These are phyloP conservation scores for Hoplias malabaricus DNA, from an alignment of 2,113 vertebrate genomes.

Conservation along the genomic window DNA sequence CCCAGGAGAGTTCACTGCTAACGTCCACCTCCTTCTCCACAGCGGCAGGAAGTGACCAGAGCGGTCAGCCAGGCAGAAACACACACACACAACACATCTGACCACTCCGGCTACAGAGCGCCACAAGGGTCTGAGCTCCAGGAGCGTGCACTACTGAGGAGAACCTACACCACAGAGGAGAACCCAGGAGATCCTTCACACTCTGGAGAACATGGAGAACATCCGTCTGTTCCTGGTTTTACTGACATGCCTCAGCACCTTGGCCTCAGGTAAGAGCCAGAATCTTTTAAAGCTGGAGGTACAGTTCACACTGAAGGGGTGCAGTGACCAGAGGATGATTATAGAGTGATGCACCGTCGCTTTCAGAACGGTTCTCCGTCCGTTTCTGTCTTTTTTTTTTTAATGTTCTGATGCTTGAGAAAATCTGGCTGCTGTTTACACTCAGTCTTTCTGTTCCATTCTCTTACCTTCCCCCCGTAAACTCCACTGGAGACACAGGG, in stretches of 20 bases:
- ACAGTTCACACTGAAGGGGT: no score
- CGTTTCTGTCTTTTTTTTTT: no score
- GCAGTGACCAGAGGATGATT: no score
- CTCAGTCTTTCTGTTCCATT: no score
- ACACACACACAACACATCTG: constrained; percentile 44
- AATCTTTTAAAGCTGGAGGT: neutral
- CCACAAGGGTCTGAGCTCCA: constrained; percentile 4
- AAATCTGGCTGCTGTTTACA: no score
- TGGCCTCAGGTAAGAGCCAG: constrained; percentile 64
- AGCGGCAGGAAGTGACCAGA: constrained; percentile 49
- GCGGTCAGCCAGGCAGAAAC: constrained; percentile 40
- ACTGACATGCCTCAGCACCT: constrained; percentile 54
- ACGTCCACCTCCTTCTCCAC: neutral
- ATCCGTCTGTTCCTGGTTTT: constrained; percentile 39
- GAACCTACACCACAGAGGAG: constrained; percentile 15
- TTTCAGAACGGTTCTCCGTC: no score
- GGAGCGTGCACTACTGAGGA: constrained; percentile 30
- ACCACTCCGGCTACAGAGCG: constrained; percentile 17
- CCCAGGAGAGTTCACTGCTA: constrained; percentile 15
- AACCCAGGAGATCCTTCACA: no score
- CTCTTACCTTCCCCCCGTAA: no score
- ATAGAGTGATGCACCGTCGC: no score
- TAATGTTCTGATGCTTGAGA: no score
- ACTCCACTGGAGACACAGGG: no score
- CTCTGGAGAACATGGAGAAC: constrained; percentile 59